Base-by-base conservation (phyloP, 2,797 vertebrate genomes). In the Botia almorhae region DNA sequence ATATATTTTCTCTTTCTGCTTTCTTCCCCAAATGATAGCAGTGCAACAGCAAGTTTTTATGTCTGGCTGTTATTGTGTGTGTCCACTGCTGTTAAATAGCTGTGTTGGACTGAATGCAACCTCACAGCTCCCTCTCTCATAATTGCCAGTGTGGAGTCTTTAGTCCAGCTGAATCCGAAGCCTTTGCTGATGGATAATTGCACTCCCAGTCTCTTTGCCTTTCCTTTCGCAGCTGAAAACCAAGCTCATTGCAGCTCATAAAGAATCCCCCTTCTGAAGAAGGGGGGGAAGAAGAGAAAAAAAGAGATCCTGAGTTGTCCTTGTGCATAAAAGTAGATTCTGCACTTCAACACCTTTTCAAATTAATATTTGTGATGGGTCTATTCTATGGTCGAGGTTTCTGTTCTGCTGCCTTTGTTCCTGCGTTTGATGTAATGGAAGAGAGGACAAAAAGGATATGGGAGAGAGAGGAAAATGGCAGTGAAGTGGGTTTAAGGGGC, bases 361-460 rank as follows among this genome's bases (percentile, higher is more conserved):
- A 98, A 99, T 98, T 98, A 98, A 99, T 98, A 99, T 98, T 99
- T 99, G 97, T 96, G 96, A 98, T 99, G 97, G 96, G 94, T 96
- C 96, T 96, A 97, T 99, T 98, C 97, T 97, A 95, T 95, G 93
- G 96, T 95, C 94, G 90, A 94, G 97, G 98, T 97, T 98, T 98
- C 97, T 98, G 96, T 98, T 98, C 97, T 96, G 95, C 89, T 94
- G 94, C 96, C 85, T 99, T 98, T 99, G 97, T 99, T 98, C 96
- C 95, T 96, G 95, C 96, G 97, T 99, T 99, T 99, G 97, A 99
- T 99, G 98, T 99, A 99, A 99, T 98, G 96, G 98, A 98, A 96
- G 97, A 96, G 95, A 96, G 96, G 96, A 98, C 98, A 98, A 98
- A 99, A 97, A 97, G 95, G 96, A 97, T 96, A 96, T 94, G 96